phyloP scores from a whole-genome alignment of 2,113 vertebrate genomes.

The Physeter macrocephalus region DNA sequence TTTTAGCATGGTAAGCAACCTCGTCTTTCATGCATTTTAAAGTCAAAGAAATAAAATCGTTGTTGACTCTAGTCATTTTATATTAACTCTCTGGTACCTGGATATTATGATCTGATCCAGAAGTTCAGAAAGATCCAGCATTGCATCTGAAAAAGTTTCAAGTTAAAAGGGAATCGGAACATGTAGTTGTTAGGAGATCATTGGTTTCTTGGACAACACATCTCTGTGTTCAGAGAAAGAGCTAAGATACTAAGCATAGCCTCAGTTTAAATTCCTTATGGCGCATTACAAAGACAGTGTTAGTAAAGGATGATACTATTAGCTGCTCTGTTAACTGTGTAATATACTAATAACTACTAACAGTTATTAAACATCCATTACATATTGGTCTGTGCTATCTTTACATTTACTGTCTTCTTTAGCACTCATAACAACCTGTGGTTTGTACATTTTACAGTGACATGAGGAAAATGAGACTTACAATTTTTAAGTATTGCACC shows the following conservation, averaged over 20 bases:
- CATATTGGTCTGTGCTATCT: background rate
- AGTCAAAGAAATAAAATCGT: slow-evolving; percentile 4
- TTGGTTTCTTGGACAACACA: background rate
- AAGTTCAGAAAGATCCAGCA: background rate
- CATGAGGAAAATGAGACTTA: background rate
- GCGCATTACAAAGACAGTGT: background rate
- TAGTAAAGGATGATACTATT: background rate
- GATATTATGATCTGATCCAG: background rate
- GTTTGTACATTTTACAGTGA: background rate
- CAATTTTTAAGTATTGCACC: background rate
- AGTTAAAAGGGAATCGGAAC: background rate
- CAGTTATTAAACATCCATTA: background rate
- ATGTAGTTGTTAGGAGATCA: background rate
- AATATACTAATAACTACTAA: background rate
- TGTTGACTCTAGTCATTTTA: background rate
- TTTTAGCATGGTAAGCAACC: slow-evolving; percentile 7
- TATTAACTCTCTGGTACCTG: background rate
- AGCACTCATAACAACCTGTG: background rate
- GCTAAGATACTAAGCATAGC: background rate
- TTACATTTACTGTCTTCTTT: background rate
- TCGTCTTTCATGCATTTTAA: slow-evolving; percentile 17
- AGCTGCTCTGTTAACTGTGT: background rate
- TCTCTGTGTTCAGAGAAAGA: background rate
- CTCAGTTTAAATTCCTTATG: background rate
- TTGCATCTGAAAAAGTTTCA: background rate